These are phyloP conservation scores for Mareca penelope DNA, from an alignment of 2,797 vertebrate genomes.

Conservation along the genomic window DNA sequence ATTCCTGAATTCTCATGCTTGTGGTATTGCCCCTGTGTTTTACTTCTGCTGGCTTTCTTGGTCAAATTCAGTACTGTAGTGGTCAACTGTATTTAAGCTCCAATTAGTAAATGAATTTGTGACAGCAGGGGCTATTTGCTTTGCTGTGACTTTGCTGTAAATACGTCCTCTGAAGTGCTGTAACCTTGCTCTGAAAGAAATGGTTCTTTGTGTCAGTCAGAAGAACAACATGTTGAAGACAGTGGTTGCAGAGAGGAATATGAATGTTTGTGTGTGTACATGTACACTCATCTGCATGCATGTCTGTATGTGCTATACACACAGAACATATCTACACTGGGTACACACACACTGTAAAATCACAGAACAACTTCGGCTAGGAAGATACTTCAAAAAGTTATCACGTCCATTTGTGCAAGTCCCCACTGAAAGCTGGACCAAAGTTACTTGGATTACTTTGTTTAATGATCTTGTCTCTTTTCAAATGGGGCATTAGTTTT, in stretches of 20 bases:
- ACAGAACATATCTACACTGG: no score
- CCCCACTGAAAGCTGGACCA: neutral
- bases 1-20: neutral
- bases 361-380: neutral
- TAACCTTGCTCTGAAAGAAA: neutral
- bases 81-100: neutral
- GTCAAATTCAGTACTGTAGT: neutral
- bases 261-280: neutral
- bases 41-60: neutral
- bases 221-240: neutral
- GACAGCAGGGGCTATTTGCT: neutral
- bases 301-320: neutral
- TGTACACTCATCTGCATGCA: neutral
- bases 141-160: neutral
- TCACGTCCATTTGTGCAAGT: neutral
- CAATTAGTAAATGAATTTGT: neutral
- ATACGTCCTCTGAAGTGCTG: neutral
- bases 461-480: neutral
- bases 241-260: neutral
- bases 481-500: neutral
- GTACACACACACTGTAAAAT: neutral
- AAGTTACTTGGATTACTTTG: neutral
- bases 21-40: neutral
- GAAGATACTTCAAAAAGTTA: neutral
- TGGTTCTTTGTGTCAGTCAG: neutral